phyloP scores from a whole-genome alignment of 2,113 vertebrate species.

The Stigmatopora nigra region DNA sequence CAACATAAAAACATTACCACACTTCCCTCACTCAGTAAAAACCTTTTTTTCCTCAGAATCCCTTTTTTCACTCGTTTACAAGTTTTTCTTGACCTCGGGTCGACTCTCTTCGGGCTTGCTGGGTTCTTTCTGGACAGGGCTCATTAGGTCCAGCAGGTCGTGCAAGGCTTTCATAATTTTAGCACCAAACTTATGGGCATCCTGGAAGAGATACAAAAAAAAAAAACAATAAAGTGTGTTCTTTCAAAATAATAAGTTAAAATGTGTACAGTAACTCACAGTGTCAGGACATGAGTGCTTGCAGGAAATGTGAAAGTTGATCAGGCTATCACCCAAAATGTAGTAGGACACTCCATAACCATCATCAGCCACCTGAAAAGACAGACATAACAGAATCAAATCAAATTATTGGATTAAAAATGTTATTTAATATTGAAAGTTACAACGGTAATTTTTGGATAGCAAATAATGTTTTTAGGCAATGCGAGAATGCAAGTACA shows the following conservation, averaged over 20 bases:
- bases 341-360: constrained; percentile 85
- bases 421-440: too few relatives aligned
- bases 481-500: too few relatives aligned
- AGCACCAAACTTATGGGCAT: constrained; percentile 73
- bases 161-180: constrained; percentile 71
- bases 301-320: constrained; percentile 85
- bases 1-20: background rate
- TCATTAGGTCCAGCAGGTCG: constrained; percentile 73
- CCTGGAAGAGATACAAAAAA: constrained; percentile 49
- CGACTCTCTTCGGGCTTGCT: constrained; percentile 49
- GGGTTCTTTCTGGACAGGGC: constrained; percentile 47
- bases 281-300: constrained; percentile 80
- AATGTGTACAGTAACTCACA: constrained; percentile 56
- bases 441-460: too few relatives aligned
- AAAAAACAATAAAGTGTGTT: background rate
- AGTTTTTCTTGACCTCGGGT: constrained; percentile 48
- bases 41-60: constrained; percentile 4
- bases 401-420: too few relatives aligned
- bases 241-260: too few relatives aligned
- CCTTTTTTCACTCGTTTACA: constrained; percentile 32
- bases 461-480: too few relatives aligned
- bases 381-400: background rate
- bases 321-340: constrained; percentile 74
- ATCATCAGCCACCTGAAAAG: constrained; percentile 76
- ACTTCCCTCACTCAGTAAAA: background rate